Evolutionary conservation across 2,888 invertebrate species (phyloP), one percentile per base, ranked within the genome.

Genomic region (Tiliacea aurago): DNA sequence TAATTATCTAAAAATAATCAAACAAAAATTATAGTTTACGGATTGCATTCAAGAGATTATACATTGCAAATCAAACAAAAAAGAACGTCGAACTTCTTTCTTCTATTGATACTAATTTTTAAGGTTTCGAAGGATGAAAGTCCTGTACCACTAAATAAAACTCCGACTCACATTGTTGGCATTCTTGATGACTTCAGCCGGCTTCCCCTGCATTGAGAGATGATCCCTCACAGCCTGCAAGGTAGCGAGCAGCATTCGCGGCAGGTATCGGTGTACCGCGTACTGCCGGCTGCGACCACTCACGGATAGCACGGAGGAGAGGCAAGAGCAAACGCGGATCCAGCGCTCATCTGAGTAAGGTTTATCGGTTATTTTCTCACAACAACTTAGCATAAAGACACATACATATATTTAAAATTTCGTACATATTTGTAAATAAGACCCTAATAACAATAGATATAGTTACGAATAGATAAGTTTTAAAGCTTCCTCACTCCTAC

Each of bases 161-260:
- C 13, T 6, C 0, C 15, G 1, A 23, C 93, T 87, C 43, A 95
- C 95, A 83, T 91, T 88, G 65, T 93, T 91, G 41, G 93, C 91
- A 74, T 91, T 93, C 73, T 91, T 90, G 53, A 96, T 92, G 63
- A 93, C 91, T 4, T 96, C 94, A 2, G 87, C 91, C 0, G 95
- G 93, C 71, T 94, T 94, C 5, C 93, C 94, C 28, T 90, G 89
- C 78, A 95, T 80, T 9, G 95, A 91, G 43, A 96, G 91, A 11
- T 91, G 90, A 81, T 96, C 95, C 1, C 95, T 87, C 13, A 93
- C 87, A 0, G 90, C 85, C 47, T 92, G 94, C 51, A 95, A 73
- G 0, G 91, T 82, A 4, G 78, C 80, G 4, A 93, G 81, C 53
- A 94, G 55, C 9, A 84, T 55, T 0, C 87, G 87, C 45, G 94